Conservation (phyloP, 92 coral and sea anemone genomes). For the Phenganax marumi region DNA sequence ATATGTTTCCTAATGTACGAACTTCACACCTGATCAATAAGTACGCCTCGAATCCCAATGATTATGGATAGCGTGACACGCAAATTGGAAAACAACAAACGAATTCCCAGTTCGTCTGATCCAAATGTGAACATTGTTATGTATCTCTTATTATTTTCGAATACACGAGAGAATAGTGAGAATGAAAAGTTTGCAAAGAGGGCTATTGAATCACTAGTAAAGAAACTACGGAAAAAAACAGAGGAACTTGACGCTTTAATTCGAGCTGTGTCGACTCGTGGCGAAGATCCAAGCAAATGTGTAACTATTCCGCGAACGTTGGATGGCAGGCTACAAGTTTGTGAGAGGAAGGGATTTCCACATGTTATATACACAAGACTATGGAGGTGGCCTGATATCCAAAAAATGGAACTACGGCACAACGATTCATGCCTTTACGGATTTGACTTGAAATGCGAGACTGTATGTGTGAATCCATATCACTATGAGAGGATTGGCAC, state of each 20-base stretch:
- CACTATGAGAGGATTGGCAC: constrained; percentile 98
- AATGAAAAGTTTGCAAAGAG: constrained; percentile 99
- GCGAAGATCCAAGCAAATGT: constrained; percentile 94
- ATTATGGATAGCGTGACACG: constrained; percentile 48
- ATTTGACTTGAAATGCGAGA: constrained; percentile 95
- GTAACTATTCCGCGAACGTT: constrained; percentile 96
- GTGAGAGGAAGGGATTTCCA: constrained; percentile 99
- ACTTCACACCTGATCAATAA: constrained; percentile 1
- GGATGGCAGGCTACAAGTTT: constrained; percentile 98
- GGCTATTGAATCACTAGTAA: constrained; percentile 96
- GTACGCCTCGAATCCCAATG: constrained; percentile 6
- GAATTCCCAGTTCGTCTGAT: constrained; percentile 96
- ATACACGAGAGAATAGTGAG: constrained; percentile 99
- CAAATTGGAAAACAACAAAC: constrained; percentile 64
- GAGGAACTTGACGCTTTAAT: constrained; percentile 96
- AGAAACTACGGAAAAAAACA: constrained; percentile 95
- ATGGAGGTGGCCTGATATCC: constrained; percentile 99
- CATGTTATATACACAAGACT: constrained; percentile 98
- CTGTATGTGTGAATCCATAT: constrained; percentile 98
- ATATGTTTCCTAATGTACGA: constrained; percentile 35
- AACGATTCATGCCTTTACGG: constrained; percentile 98
- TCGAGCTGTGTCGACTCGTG: constrained; percentile 85
- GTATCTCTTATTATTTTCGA: constrained; percentile 77
- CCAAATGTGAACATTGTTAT: constrained; percentile 97
- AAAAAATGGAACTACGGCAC: constrained; percentile 99